These are phyloP conservation scores for Clupea harengus DNA, from an alignment of 2,113 vertebrate genomes.

Conservation along the genomic window DNA sequence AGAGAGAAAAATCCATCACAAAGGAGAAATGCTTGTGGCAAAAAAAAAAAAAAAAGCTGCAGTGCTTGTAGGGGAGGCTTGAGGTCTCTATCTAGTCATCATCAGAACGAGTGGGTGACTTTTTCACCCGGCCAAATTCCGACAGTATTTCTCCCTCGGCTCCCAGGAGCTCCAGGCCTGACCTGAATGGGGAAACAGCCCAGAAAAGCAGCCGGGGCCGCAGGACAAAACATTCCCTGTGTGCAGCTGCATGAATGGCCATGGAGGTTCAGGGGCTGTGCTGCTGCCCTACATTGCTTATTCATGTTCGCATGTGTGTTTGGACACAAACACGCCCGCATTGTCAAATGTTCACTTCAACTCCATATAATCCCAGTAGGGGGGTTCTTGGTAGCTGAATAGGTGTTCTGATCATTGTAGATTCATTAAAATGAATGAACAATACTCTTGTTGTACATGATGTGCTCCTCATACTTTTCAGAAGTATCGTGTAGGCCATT, in stretches of 20 bases:
- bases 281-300: not conserved
- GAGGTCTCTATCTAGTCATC: conserved; percentile 61
- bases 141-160: conserved; percentile 52
- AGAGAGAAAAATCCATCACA: conserved; percentile 70
- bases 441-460: not conserved
- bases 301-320: conserved; percentile 13
- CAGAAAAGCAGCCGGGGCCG: not conserved
- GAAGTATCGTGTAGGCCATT: conserved; percentile 4
- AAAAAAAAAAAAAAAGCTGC: conserved; percentile 54
- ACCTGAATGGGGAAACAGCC: conserved; percentile 45
- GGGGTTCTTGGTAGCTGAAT: not conserved
- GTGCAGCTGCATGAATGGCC: not conserved
- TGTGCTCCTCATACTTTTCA: not conserved
- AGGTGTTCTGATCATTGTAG: not conserved
- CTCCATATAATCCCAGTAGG: not conserved
- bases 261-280: not conserved
- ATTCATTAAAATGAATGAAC: conserved; percentile 8
- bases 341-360: conserved; percentile 26
- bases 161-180: conserved; percentile 36
- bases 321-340: not conserved
- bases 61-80: conserved; percentile 51
- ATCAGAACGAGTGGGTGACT: conserved; percentile 67
- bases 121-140: conserved; percentile 70
- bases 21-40: conserved; percentile 60
- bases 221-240: conserved; percentile 17